Base-by-base conservation (phyloP, 2,888 invertebrate genomes). In the Sialis fuliginosa region DNA sequence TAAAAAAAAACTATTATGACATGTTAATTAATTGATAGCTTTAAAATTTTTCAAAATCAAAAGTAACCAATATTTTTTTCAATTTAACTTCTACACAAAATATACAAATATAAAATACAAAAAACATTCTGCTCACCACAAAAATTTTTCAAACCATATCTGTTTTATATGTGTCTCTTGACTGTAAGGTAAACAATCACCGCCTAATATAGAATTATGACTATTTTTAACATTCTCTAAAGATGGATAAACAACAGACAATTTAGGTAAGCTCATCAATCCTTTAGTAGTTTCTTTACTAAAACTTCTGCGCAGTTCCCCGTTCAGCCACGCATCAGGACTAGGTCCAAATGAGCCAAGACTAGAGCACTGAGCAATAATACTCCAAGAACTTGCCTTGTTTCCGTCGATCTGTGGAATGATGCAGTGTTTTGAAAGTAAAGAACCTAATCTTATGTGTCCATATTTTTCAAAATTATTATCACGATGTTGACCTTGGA, bases 281-380 rank as follows among this genome's bases (percentile, higher is more conserved):
- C 73, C 70, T 0, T 72, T 62, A 0, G 70, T 68, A 8, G 66
- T 66, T 49, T 73, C 73, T 49, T 65, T 71, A 0, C 73, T 66
- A 52, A 79, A 62, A 51, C 77, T 77, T 22, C 76, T 72, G 0
- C 83, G 64, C 51, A 91, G 77, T 52, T 88, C 85, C 1, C 79
- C 77, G 5, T 76, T 72, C 49, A 95, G 65, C 93, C 93, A 95
- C 39, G 71, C 62, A 6, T 70, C 67, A 0, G 79, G 67, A 44
- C 71, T 75, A 8, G 78, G 69, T 2, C 93, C 93, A 45, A 88
- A 72, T 50, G 82, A 83, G 30, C 95, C 96, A 39, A 96, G 80
- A 53, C 92, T 93, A 33, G 92, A 93, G 47, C 89, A 84, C 65
- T 96, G 95, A 1, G 84, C 84, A 4, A 91, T 62, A 0, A 93